Conservation (phyloP, 2,113 vertebrate genomes). For the Silurus asotus region DNA sequence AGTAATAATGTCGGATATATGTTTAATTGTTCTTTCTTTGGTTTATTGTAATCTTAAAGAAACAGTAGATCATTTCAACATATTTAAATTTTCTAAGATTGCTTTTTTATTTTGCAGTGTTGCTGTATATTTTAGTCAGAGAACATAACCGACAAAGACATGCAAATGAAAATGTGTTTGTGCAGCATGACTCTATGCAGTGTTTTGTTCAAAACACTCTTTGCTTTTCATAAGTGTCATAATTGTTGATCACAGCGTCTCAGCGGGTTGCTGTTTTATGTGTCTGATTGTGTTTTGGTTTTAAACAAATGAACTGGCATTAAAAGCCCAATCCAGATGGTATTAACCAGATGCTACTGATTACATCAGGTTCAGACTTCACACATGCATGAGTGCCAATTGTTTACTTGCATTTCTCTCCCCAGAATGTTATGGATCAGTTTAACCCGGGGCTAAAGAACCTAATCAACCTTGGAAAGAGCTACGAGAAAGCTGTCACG, state of each 20-base stretch:
- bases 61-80: too few relatives aligned
- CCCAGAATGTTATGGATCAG: constrained; percentile 97
- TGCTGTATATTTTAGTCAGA: not conserved
- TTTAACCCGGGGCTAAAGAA: constrained; percentile 97
- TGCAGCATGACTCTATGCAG: not conserved
- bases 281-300: not conserved
- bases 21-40: too few relatives aligned
- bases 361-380: constrained; percentile 23
- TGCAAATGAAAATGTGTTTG: not conserved
- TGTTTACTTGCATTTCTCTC: constrained; percentile 5
- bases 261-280: not conserved
- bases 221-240: not conserved
- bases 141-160: not conserved
- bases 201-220: not conserved
- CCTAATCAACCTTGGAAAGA: constrained; percentile 94
- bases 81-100: too few relatives aligned
- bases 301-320: not conserved
- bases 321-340: not conserved
- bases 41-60: too few relatives aligned
- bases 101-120: too few relatives aligned
- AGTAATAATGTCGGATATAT: too few relatives aligned
- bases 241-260: not conserved
- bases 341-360: constrained; percentile 12
- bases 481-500: constrained; percentile 92
- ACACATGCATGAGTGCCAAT: constrained; percentile 20